phyloP scores from a whole-genome alignment of 2,113 vertebrate genomes.

The Sapajus apella region DNA sequence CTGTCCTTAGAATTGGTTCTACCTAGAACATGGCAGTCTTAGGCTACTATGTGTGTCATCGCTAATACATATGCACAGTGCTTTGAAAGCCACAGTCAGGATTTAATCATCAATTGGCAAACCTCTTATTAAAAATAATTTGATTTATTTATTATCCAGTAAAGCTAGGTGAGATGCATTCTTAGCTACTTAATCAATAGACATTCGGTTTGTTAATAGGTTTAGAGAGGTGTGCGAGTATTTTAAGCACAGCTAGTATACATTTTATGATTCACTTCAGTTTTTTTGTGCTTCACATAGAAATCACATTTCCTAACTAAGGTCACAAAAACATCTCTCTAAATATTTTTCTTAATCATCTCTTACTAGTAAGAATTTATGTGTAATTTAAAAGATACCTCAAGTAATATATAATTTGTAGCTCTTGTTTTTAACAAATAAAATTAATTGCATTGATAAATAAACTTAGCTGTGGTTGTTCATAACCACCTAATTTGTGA shows the following conservation, averaged over 20 bases:
- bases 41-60: not conserved
- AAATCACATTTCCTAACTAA: not conserved
- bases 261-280: constrained; percentile 31
- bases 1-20: no score
- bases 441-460: not conserved
- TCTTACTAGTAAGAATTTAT: not conserved
- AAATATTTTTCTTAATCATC: not conserved
- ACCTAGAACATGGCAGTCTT: not conserved
- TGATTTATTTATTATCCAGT: constrained; percentile 52
- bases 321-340: not conserved
- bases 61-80: not conserved
- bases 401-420: not conserved
- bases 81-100: not conserved
- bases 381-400: not conserved
- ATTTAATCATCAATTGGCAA: not conserved
- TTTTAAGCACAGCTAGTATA: not conserved
- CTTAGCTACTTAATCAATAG: constrained; percentile 42
- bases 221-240: not conserved
- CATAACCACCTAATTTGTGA: not conserved
- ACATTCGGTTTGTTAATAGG: not conserved
- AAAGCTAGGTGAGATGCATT: not conserved
- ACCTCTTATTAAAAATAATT: not conserved
- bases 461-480: not conserved
- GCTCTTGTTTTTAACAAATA: not conserved
- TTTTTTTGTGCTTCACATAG: not conserved